These are phyloP conservation scores for Eilema caniola DNA, from an alignment of 2,888 invertebrate genomes.

Conservation along the genomic window DNA sequence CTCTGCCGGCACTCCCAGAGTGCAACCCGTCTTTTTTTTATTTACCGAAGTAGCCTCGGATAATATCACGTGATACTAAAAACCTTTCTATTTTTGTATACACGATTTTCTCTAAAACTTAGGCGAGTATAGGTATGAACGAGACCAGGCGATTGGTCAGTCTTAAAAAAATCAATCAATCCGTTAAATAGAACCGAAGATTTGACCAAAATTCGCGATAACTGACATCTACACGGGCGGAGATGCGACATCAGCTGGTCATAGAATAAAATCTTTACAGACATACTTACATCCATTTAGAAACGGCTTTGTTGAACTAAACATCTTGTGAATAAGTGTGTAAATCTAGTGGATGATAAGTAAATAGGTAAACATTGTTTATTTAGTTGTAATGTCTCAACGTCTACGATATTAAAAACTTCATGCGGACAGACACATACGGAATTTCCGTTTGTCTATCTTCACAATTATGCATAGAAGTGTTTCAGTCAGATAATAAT, in stretches of 20 bases:
- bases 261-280: background rate
- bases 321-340: conserved; percentile 18
- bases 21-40: too few relatives aligned
- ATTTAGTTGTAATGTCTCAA: background rate
- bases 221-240: background rate
- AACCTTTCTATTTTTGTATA: too few relatives aligned
- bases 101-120: too few relatives aligned
- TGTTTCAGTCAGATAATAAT: background rate
- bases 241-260: background rate
- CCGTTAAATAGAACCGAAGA: background rate
- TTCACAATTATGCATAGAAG: background rate
- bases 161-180: too few relatives aligned
- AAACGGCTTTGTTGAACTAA: conserved; percentile 14
- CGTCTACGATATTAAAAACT: background rate
- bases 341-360: conserved; percentile 8
- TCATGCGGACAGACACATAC: background rate
- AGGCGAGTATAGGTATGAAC: too few relatives aligned
- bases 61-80: too few relatives aligned
- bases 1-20: too few relatives aligned
- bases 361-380: conserved; percentile 9
- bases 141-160: too few relatives aligned
- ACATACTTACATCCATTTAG: background rate
- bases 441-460: background rate
- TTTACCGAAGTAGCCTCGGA: too few relatives aligned
- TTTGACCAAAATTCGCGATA: background rate